Conservation (phyloP, 2,113 vertebrate genomes). For the Phaethon lepturus region DNA sequence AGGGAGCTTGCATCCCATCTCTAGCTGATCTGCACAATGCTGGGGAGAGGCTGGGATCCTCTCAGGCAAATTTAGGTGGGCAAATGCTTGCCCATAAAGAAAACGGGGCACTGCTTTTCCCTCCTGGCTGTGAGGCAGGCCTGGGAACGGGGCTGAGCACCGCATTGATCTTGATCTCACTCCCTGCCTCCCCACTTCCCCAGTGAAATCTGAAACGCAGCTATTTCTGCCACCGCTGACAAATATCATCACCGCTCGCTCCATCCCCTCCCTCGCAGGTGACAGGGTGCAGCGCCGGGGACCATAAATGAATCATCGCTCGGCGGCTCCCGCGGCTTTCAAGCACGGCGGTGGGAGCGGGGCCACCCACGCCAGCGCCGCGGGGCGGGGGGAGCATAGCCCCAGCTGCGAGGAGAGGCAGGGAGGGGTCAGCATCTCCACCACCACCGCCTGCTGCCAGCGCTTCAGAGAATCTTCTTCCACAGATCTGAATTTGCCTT, state of each 20-base stretch:
- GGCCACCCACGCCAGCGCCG: neutral
- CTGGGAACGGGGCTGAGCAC: neutral
- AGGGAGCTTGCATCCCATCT: neutral
- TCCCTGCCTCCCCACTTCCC: neutral
- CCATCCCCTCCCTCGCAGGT: neutral
- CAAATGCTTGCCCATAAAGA: neutral
- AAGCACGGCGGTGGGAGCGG: rapidly evolving
- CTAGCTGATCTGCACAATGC: no score
- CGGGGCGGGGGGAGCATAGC: neutral
- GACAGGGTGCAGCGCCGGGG: neutral
- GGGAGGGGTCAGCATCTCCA: neutral
- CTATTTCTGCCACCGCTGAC: constrained; percentile 31
- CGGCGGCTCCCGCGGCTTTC: neutral
- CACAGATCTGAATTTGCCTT: neutral
- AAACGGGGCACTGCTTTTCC: rapidly evolving
- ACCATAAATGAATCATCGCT: neutral
- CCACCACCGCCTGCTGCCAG: neutral
- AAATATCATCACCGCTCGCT: neutral
- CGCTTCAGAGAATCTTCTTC: neutral
- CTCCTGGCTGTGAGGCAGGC: neutral
- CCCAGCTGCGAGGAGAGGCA: neutral
- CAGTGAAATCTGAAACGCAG: neutral
- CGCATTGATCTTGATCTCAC: neutral
- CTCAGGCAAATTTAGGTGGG: neutral
- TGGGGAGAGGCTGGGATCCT: neutral